Percentiles rank a stretch among this genome's conserved stretches.
Conservation (phyloP, 2,113 vertebrate species). For the Nycticorax nycticorax region DNA sequence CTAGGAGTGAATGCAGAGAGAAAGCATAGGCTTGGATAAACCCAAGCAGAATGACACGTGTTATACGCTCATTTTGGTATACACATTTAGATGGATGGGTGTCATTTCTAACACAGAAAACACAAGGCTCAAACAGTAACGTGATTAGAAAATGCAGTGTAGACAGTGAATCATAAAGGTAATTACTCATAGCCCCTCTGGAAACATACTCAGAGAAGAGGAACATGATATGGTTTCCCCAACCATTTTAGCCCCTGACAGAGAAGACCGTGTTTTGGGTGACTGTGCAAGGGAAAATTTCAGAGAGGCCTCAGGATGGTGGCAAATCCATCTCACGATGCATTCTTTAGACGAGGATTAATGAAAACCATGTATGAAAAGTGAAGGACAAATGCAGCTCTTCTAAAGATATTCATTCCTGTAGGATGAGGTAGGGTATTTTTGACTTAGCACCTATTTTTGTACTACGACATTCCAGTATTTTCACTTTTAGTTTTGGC, state of each 20-base stretch:
- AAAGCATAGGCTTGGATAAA: neutral
- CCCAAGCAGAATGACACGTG: neutral
- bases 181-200: neutral
- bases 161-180: neutral
- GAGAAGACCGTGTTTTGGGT: neutral
- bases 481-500: neutral
- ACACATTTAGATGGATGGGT: neutral
- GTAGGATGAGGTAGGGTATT: neutral
- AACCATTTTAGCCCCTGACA: neutral
- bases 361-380: neutral
- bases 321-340: neutral
- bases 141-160: neutral
- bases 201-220: neutral
- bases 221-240: neutral
- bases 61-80: neutral
- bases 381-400: neutral
- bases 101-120: neutral
- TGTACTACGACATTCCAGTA: neutral
- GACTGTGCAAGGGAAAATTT: neutral
- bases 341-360: neutral
- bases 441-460: neutral
- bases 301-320: neutral
- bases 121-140: neutral
- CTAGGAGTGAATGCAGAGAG: neutral
- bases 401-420: neutral